These are phyloP conservation scores for Origma solitaria DNA, from an alignment of 2,113 vertebrate species.

Conservation along the genomic window DNA sequence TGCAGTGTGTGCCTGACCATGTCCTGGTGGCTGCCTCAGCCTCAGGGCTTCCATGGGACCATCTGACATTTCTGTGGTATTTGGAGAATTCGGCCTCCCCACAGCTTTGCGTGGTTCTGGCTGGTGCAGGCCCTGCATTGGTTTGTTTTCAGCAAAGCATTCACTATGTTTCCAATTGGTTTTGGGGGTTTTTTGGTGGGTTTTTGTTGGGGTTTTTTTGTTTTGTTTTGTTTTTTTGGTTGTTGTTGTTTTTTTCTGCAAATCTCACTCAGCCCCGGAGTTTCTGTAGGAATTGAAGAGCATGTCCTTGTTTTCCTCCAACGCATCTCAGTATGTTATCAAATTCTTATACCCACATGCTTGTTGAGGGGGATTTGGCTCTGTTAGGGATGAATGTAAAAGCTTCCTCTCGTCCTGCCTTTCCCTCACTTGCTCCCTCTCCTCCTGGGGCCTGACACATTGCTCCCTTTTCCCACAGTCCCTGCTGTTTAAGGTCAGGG, in stretches of 20 bases:
- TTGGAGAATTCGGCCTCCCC: not conserved
- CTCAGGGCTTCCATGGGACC: not conserved
- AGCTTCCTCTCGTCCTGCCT: not conserved
- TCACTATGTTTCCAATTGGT: not conserved
- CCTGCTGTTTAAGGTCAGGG: not conserved
- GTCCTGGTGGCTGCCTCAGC: not conserved
- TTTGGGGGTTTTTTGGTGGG: not conserved
- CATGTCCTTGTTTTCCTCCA: not conserved
- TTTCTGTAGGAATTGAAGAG: not conserved
- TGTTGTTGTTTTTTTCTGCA: not conserved
- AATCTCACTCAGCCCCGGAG: not conserved
- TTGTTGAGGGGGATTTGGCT: not conserved
- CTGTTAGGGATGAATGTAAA: not conserved
- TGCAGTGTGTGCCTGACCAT: not conserved
- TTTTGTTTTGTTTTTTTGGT: too few relatives aligned
- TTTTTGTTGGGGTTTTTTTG: too few relatives aligned
- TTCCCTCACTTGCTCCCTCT: not conserved
- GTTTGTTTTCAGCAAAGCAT: not conserved
- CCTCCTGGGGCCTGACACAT: not conserved
- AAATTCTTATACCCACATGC: not conserved
- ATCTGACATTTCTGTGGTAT: not conserved
- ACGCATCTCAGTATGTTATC: not conserved
- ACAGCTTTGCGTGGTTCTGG: rapidly evolving
- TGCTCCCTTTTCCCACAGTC: not conserved
- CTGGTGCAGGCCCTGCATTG: rapidly evolving